These are phyloP conservation scores for Ascidia mentula DNA, from an alignment of 23 tunicate genomes.

Conservation along the genomic window DNA sequence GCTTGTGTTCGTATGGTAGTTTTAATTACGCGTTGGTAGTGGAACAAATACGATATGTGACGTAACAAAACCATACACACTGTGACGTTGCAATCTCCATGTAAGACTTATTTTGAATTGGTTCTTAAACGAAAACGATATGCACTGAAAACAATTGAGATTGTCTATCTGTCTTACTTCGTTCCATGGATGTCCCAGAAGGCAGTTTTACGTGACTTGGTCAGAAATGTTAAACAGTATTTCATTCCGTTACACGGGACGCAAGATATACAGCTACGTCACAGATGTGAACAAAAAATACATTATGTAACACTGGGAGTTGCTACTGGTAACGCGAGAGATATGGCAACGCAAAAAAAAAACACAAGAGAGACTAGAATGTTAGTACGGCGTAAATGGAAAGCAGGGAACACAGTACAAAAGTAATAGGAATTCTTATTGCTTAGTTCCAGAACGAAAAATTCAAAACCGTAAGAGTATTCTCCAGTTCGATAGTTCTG, in stretches of 20 bases:
- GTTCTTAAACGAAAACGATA: background rate
- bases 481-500: background rate
- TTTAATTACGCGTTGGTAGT: no score
- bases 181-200: no score
- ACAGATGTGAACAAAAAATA: background rate
- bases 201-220: background rate
- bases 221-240: no score
- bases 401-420: background rate
- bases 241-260: background rate
- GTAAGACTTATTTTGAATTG: background rate
- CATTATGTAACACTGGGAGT: conserved; percentile 1
- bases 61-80: no score
- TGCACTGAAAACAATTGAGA: no score
- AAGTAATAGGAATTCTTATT: no score
- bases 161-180: no score
- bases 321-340: background rate
- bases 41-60: no score
- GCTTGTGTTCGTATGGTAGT: no score
- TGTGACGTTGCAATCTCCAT: no score
- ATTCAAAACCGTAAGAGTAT: background rate
- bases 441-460: background rate
- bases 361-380: background rate
- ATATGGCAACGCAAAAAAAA: conserved; percentile 2
- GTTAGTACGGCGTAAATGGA: conserved; percentile 4
- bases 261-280: background rate